A percentile compares a stretch with the other conserved stretches of the same genome.
These are phyloP conservation scores for Crypturellus tataupa DNA, from an alignment of 2,797 vertebrate genomes.

Conservation along the genomic window DNA sequence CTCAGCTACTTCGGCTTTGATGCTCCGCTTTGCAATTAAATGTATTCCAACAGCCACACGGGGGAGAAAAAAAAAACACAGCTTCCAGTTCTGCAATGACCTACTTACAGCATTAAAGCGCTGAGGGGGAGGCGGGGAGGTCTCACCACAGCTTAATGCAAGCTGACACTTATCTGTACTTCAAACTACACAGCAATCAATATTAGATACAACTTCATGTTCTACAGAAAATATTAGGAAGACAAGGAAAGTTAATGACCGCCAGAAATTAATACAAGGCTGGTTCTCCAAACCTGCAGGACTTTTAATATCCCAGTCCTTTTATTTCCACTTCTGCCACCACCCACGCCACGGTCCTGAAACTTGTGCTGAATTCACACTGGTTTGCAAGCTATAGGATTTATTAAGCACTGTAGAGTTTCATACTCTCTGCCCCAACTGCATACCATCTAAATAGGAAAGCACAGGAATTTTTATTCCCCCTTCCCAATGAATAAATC, in stretches of 20 bases:
- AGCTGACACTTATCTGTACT: conserved; percentile 54
- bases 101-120: conserved; percentile 67
- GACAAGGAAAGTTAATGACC: conserved; percentile 2
- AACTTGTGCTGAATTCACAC: background rate
- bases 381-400: background rate
- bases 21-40: conserved; percentile 65
- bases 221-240: conserved; percentile 25
- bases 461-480: background rate
- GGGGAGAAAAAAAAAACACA: conserved; percentile 45
- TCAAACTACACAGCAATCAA: conserved; percentile 23
- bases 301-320: background rate
- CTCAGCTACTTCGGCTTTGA: conserved; percentile 55
- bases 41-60: conserved; percentile 60
- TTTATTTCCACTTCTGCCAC: background rate
- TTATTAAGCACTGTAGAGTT: background rate
- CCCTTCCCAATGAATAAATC: background rate
- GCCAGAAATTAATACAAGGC: conserved; percentile 24
- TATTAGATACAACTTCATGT: conserved; percentile 46
- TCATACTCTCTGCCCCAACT: background rate
- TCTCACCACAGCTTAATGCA: conserved; percentile 59
- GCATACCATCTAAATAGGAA: background rate
- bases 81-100: conserved; percentile 74
- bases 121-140: conserved; percentile 25
- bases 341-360: background rate
- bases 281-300: background rate